Percentiles rank a stretch among this genome's conserved stretches.
phyloP scores from a whole-genome alignment of 1,140 invertebrate genomes.

The Drosophila sucinea region DNA sequence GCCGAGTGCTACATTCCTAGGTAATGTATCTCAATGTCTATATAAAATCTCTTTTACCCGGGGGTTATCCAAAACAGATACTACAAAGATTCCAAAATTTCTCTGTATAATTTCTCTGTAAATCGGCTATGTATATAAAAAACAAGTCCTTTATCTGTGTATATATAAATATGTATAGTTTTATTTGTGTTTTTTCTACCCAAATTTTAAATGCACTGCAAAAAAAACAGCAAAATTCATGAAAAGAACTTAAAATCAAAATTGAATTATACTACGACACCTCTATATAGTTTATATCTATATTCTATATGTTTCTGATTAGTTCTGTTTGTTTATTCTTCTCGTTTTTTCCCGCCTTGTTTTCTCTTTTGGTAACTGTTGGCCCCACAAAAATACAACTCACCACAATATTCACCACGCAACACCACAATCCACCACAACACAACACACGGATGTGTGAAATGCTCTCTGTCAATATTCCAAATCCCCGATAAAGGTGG shows the following conservation, averaged over 20 bases:
- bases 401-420: constrained; percentile 35
- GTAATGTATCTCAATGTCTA: constrained; percentile 84
- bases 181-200: constrained; percentile 14
- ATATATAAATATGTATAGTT: constrained; percentile 40
- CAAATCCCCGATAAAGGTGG: constrained; percentile 84
- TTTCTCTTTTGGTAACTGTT: constrained; percentile 71
- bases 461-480: constrained; percentile 30
- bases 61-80: constrained; percentile 25
- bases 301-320: constrained; percentile 55
- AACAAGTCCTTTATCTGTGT: constrained; percentile 28
- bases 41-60: not conserved
- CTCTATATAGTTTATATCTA: constrained; percentile 34
- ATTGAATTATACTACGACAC: constrained; percentile 13
- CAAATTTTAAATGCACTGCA: constrained; percentile 34
- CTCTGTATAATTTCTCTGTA: constrained; percentile 38
- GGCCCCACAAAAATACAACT: constrained; percentile 35
- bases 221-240: constrained; percentile 16
- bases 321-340: constrained; percentile 53
- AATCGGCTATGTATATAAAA: constrained; percentile 34
- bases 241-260: constrained; percentile 6
- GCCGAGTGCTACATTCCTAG: constrained; percentile 94
- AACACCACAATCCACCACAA: constrained; percentile 33
- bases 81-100: constrained; percentile 20
- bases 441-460: constrained; percentile 23
- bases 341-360: constrained; percentile 58